These are phyloP conservation scores for Pelobates cultripes DNA, from an alignment of 2,797 vertebrate species.

Conservation along the genomic window DNA sequence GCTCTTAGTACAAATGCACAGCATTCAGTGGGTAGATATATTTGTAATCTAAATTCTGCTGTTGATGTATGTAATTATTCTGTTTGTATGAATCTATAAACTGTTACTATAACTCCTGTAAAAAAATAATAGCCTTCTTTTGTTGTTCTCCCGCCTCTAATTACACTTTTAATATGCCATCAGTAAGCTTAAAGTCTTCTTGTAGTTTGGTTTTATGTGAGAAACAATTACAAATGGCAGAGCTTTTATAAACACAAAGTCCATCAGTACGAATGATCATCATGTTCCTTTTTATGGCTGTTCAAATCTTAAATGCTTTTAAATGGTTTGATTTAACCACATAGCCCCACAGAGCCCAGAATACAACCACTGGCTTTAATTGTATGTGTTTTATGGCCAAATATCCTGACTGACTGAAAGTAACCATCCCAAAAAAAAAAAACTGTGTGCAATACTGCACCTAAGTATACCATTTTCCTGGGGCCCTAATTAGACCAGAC, in stretches of 20 bases:
- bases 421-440: too few species aligned
- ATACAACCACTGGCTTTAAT: too few species aligned
- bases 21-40: too few species aligned
- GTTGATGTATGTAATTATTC: background rate
- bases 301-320: conserved; percentile 27
- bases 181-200: conserved; percentile 33
- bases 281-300: conserved; percentile 12
- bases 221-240: conserved; percentile 32
- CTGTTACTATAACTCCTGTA: conserved; percentile 16
- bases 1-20: too few species aligned
- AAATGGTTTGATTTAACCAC: conserved; percentile 11
- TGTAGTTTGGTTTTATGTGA: conserved; percentile 19
- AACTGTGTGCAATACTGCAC: too few species aligned
- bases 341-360: too few species aligned
- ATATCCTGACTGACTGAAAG: too few species aligned
- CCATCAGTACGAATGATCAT: conserved; percentile 23
- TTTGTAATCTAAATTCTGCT: background rate
- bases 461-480: too few species aligned
- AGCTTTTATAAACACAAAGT: conserved; percentile 33
- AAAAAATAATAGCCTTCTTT: conserved; percentile 28
- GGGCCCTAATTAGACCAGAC: too few species aligned
- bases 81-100: background rate
- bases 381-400: too few species aligned
- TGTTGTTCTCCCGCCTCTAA: conserved; percentile 8
- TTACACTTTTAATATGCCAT: conserved; percentile 42